These are phyloP conservation scores for Drosophila melanosoma DNA, from an alignment of 2,888 invertebrate species.

Conservation along the genomic window DNA sequence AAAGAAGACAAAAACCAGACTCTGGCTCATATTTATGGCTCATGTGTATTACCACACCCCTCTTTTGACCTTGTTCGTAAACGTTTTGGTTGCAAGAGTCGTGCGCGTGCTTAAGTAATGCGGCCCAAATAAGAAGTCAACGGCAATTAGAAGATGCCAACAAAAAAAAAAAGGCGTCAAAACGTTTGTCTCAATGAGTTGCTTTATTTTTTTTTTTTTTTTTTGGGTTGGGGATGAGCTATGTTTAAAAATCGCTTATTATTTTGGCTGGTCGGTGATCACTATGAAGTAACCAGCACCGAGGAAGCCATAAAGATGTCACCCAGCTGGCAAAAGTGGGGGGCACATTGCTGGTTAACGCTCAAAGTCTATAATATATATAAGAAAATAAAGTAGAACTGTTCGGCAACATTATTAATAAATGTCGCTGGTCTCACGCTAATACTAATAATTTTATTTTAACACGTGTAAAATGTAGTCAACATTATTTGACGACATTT, in stretches of 20 bases:
- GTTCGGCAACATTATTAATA: neutral
- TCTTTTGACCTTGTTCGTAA: conserved; percentile 54
- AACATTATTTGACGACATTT: no score
- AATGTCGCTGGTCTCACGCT: neutral
- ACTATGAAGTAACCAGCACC: neutral
- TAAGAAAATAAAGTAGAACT: neutral
- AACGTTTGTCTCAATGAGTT: conserved; percentile 51
- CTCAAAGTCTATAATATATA: neutral
- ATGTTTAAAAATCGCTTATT: neutral
- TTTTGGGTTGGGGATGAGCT: neutral
- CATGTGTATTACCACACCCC: conserved; percentile 5
- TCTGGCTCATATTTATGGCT: neutral
- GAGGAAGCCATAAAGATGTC: neutral
- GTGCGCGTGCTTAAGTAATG: conserved; percentile 74
- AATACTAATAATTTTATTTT: no score
- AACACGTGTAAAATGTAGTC: no score
- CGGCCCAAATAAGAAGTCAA: conserved; percentile 56
- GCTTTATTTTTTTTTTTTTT: neutral
- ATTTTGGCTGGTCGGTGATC: no score
- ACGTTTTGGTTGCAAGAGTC: conserved; percentile 29
- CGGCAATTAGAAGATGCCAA: conserved; percentile 67
- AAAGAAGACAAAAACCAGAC: conserved; percentile 37
- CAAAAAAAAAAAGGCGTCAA: conserved; percentile 35
- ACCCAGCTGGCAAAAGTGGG: neutral
- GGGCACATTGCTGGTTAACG: neutral